A percentile compares a stretch with the other conserved stretches of the same genome.
These are phyloP conservation scores for Trypoxylon attenuatum DNA, from an alignment of 2,888 invertebrate genomes.

Conservation along the genomic window DNA sequence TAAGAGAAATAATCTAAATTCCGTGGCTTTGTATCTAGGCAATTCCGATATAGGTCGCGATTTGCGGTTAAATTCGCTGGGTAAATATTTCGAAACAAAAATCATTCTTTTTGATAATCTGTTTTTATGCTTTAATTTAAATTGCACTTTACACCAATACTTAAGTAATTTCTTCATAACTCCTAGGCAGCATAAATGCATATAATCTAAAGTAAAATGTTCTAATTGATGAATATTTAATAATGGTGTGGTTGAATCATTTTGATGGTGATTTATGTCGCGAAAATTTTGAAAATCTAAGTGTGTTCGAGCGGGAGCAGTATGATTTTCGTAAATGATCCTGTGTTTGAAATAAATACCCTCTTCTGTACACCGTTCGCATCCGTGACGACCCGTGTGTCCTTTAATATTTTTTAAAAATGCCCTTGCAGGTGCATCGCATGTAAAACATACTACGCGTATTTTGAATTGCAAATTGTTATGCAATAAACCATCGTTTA, in stretches of 20 bases:
- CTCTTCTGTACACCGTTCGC: too few relatives aligned
- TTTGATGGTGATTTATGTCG: too few relatives aligned
- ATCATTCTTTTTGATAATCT: slow-evolving; percentile 11
- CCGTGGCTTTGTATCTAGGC: slow-evolving; percentile 18
- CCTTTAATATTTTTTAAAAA: slow-evolving; percentile 8
- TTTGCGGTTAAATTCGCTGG: too few relatives aligned
- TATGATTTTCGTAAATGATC: too few relatives aligned
- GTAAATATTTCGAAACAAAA: slow-evolving; percentile 13
- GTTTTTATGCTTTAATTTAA: slow-evolving; percentile 4
- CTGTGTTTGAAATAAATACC: too few relatives aligned
- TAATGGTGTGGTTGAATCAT: neutral
- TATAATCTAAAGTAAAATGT: slow-evolving; percentile 17
- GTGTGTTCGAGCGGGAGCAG: too few relatives aligned
- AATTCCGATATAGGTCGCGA: slow-evolving; percentile 17
- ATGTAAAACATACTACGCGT: too few relatives aligned
- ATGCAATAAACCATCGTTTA: neutral
- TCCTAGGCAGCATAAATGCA: too few relatives aligned
- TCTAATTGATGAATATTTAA: slow-evolving; percentile 7
- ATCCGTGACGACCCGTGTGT: slow-evolving; percentile 1
- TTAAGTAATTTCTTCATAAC: slow-evolving; percentile 19
- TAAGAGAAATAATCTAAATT: slow-evolving; percentile 9
- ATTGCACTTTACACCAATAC: slow-evolving; percentile 9
- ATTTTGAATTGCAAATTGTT: neutral
- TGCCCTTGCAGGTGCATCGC: too few relatives aligned
- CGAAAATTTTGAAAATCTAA: too few relatives aligned